A percentile compares a stretch with the other conserved stretches of the same genome.
phyloP scores from a whole-genome alignment of 2,888 invertebrate genomes.

The Lutraria lutraria region DNA sequence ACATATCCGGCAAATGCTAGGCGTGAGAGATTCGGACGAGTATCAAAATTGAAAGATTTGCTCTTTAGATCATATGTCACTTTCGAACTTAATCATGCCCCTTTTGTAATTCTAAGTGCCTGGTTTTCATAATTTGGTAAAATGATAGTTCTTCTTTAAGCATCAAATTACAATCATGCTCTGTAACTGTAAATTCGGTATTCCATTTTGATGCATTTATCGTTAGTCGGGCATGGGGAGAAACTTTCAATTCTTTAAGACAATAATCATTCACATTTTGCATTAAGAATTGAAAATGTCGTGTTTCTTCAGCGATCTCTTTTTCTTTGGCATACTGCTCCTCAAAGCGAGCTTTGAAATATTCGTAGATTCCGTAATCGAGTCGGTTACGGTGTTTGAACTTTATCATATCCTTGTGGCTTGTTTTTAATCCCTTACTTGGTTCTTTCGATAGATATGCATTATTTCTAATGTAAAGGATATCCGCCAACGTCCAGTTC shows the following conservation, averaged over 20 bases:
- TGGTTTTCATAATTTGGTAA: background rate
- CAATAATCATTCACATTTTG: background rate
- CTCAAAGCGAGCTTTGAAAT: slow-evolving; percentile 21
- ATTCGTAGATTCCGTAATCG: slow-evolving; percentile 27
- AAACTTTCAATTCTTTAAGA: background rate
- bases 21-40: too few relatives aligned
- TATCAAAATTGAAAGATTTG: too few relatives aligned
- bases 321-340: background rate
- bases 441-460: background rate
- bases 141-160: background rate
- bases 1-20: too few relatives aligned
- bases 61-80: too few relatives aligned
- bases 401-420: slow-evolving; percentile 7
- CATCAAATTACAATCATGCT: slow-evolving; percentile 6
- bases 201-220: background rate
- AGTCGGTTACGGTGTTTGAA: slow-evolving; percentile 33
- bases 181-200: background rate
- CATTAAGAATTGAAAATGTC: background rate
- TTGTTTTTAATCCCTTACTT: background rate
- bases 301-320: background rate
- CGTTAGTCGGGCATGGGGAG: background rate
- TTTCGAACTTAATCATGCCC: too few relatives aligned
- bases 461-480: slow-evolving; percentile 33
- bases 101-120: background rate
- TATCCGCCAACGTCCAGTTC: slow-evolving; percentile 34